Conservation (phyloP, 2,113 vertebrate genomes). For the Myotis davidii region DNA sequence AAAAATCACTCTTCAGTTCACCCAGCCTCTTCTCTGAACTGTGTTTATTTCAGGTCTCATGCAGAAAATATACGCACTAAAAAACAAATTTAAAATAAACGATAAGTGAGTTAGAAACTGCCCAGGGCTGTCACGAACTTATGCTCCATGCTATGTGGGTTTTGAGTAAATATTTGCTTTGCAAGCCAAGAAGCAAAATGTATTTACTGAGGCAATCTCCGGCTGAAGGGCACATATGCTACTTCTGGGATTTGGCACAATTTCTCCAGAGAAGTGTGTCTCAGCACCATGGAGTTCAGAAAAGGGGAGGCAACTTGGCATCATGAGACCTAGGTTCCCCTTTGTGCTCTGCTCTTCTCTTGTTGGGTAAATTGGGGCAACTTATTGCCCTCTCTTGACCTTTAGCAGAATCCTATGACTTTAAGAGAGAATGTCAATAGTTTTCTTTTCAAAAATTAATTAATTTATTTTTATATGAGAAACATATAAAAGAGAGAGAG, state of each 20-base stretch:
- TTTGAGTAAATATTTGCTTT: conserved; percentile 78
- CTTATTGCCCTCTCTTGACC: background rate
- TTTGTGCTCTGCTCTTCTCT: background rate
- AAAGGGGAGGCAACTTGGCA: background rate
- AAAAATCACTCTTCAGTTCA: conserved; percentile 38
- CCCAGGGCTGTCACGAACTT: conserved; percentile 64
- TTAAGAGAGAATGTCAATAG: background rate
- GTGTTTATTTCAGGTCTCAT: conserved; percentile 73
- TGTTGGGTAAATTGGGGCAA: background rate
- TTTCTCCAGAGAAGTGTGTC: conserved; percentile 3
- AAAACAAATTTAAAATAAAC: conserved; percentile 77
- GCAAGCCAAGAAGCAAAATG: conserved; percentile 70
- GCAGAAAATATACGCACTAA: conserved; percentile 72
- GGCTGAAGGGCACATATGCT: background rate
- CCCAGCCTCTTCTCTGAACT: background rate
- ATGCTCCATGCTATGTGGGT: conserved; percentile 63
- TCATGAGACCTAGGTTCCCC: background rate
- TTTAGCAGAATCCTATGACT: background rate
- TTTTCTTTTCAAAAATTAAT: background rate
- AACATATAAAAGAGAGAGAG: background rate
- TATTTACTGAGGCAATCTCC: conserved; percentile 52
- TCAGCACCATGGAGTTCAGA: background rate
- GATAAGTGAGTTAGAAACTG: conserved; percentile 75
- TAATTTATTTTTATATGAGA: background rate
- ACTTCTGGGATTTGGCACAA: background rate